Evolutionary conservation across 2,113 vertebrate species (phyloP).

Genomic region (Syngnathus floridae): DNA sequence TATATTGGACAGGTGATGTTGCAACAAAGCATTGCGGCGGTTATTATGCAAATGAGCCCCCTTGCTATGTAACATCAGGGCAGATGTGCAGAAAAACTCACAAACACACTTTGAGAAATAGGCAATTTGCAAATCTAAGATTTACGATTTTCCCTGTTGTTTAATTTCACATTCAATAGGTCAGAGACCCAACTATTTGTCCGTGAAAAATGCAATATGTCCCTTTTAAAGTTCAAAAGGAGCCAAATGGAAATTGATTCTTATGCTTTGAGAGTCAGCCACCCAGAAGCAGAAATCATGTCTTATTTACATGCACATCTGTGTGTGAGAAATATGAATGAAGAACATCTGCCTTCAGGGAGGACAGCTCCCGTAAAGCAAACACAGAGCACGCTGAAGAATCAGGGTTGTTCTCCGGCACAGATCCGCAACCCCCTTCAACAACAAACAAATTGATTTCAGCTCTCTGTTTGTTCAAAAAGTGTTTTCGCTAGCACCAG

Average conservation of each 20-base stretch:
- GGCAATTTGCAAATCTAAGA: background rate
- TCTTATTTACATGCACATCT: conserved; percentile 74
- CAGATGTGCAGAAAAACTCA: background rate
- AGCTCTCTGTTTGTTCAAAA: conserved; percentile 46
- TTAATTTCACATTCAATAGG: background rate
- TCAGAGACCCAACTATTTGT: background rate
- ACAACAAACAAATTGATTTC: conserved; percentile 26
- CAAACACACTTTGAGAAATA: background rate
- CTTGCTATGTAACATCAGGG: background rate
- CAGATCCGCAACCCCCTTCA: conserved; percentile 10
- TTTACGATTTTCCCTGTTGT: background rate
- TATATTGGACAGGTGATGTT: background rate
- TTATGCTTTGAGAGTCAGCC: conserved; percentile 45
- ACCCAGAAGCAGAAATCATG: conserved; percentile 62
- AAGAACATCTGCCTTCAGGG: conserved; percentile 70
- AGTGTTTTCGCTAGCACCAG: conserved; percentile 37
- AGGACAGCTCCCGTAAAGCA: conserved; percentile 37
- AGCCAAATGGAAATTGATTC: conserved; percentile 22
- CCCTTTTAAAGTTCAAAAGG: conserved; percentile 42
- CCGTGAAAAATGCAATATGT: background rate
- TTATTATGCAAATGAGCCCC: background rate
- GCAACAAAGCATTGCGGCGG: background rate
- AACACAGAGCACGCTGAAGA: conserved; percentile 38
- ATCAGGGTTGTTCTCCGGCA: conserved; percentile 45
- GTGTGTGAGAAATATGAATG: conserved; percentile 66